phyloP scores from a whole-genome alignment of 2,113 vertebrate genomes.

The Gracilinanus agilis region DNA sequence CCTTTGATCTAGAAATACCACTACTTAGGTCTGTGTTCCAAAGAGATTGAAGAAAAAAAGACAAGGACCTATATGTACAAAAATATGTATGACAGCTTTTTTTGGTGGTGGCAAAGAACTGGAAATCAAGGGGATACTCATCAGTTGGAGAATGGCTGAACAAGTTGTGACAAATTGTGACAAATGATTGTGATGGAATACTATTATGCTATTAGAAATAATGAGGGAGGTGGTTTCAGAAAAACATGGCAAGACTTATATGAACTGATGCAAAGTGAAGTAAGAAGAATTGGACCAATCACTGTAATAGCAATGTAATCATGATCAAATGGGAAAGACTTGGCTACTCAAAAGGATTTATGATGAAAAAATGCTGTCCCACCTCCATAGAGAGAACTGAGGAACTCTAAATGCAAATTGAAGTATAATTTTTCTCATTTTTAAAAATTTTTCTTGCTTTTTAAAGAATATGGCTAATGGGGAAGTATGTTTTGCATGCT shows the following conservation, averaged over 20 bases:
- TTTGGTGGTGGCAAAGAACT: neutral
- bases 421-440: neutral
- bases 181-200: neutral
- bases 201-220: neutral
- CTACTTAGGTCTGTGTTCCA: neutral
- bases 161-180: neutral
- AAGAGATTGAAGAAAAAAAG: neutral
- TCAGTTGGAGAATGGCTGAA: neutral
- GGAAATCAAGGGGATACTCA: neutral
- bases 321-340: neutral
- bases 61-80: neutral
- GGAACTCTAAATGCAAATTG: neutral
- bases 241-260: neutral
- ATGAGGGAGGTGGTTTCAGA: neutral
- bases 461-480: neutral
- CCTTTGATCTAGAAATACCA: neutral
- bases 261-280: neutral
- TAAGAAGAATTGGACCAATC: neutral
- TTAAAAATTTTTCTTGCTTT: neutral
- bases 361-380: neutral
- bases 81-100: neutral
- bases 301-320: neutral
- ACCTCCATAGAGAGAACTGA: neutral
- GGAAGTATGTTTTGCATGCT: neutral
- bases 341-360: neutral